Conservation (phyloP, 2,797 vertebrate species). For the Holocentrus rufus region DNA sequence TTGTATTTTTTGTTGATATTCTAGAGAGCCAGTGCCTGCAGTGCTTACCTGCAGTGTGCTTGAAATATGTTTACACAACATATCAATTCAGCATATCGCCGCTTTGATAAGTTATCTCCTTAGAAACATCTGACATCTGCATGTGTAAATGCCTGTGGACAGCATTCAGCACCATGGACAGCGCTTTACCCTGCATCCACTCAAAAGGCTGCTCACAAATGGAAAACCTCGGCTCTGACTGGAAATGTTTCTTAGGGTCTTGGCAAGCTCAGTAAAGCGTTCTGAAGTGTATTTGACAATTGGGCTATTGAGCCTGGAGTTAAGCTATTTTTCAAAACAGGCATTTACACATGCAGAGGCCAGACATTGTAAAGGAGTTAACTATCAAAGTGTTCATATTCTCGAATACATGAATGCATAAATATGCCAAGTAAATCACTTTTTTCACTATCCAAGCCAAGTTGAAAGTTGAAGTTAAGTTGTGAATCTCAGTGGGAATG, state of each 20-base stretch:
- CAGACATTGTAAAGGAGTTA: conserved; percentile 24
- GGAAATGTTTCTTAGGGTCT: conserved; percentile 46
- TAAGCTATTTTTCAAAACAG: conserved; percentile 17
- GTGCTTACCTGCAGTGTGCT: too few species aligned
- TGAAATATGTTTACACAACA: conserved; percentile 27
- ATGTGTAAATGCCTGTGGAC: conserved; percentile 36
- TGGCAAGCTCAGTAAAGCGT: conserved; percentile 22
- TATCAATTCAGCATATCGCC: neutral
- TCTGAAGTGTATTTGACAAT: conserved; percentile 51
- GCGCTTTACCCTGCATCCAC: conserved; percentile 19
- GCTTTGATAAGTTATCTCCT: conserved; percentile 58
- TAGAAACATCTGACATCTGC: conserved; percentile 38
- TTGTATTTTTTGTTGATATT: neutral
- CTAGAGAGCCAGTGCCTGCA: conserved; percentile 4
- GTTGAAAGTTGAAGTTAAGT: too few species aligned
- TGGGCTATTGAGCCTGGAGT: conserved; percentile 11
- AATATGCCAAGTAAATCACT: too few species aligned
- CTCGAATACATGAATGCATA: neutral
- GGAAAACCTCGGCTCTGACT: conserved; percentile 32
- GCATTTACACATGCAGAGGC: conserved; percentile 35
- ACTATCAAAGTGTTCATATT: conserved; percentile 11
- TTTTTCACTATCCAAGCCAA: too few species aligned
- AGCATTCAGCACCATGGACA: conserved; percentile 57
- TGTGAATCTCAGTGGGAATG: too few species aligned
- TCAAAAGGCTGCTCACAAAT: neutral